Evolutionary conservation across 53 echinoderm and acorn worm species (phyloP), one percentile per base, ranked within the genome.

Genomic region (Actinopyga echinites): DNA sequence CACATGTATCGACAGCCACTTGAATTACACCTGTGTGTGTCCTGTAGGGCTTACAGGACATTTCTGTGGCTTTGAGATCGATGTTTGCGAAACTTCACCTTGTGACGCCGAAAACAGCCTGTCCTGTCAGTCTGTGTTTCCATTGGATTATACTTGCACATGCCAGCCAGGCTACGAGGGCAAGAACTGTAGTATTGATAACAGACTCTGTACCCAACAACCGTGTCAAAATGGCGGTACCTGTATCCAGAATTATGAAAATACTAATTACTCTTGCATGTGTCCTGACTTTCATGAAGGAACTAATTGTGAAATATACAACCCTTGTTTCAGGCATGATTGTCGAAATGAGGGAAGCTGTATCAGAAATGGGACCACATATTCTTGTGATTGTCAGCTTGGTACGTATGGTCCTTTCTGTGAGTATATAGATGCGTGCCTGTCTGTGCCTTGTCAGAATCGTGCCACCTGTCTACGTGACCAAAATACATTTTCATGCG

Each of bases 201-300:
- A 90, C 43, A 69, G 92, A n/a, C 80, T 99, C 56, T 99, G 99
- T 59, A 92, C 99, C 1, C 89, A 82, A 55, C 36, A 69, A 2
- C 92, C 92, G 0, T 99, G 99, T 44, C 79, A 84, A 30, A 99
- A 99, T 67, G 84, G 82, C n/a, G 99, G 92, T 23, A 74, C 69
- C 5, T 99, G 99, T 40, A 77, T 67, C 7, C 94, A 92, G 65
- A 90, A 89, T 20, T 69, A 79, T 24, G 91, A 86, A 1, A 94
- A 94, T 30, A 85, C 91, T 6, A 66, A 82, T 21, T 99, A 92
- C 55, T 86, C 74, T 20, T 99, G 99, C 49, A 83, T 87, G 0
- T 99, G 99, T 57, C 87, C 89, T 5, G 99, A 90, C 55, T 99
- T 90, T 68, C 95, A 92, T 56, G 99, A 99, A 71, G 94, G 97